phyloP scores from a whole-genome alignment of 2,113 vertebrate species.

The Rhineura floridana region DNA sequence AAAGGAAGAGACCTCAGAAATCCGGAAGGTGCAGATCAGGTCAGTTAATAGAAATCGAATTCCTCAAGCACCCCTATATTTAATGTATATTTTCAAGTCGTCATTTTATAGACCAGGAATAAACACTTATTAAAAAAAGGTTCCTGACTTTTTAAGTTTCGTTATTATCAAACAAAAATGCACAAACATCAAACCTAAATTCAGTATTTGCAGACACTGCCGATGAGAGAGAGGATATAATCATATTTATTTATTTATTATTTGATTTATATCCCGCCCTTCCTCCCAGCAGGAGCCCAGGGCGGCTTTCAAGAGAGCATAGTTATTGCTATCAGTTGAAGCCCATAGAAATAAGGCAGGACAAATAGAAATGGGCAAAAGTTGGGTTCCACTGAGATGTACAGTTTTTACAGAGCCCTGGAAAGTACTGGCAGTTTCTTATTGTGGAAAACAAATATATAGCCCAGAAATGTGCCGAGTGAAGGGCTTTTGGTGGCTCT shows the following conservation, averaged over 20 bases:
- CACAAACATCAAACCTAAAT: conserved; percentile 36
- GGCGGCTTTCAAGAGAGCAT: conserved; percentile 58
- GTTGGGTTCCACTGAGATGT: conserved; percentile 39
- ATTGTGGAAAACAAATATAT: conserved; percentile 43
- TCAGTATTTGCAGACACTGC: conserved; percentile 40
- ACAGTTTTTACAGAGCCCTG: conserved; percentile 57
- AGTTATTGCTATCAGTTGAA: conserved; percentile 31
- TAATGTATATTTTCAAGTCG: not conserved
- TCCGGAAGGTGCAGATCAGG: too few relatives aligned
- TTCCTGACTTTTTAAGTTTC: not conserved
- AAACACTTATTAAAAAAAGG: not conserved
- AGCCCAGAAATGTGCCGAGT: conserved; percentile 45
- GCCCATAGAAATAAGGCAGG: conserved; percentile 57
- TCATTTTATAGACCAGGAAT: not conserved
- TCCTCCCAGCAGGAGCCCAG: too few relatives aligned
- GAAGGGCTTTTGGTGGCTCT: conserved; percentile 24
- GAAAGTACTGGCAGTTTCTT: conserved; percentile 59
- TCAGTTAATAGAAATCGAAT: too few relatives aligned
- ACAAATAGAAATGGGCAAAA: conserved; percentile 37
- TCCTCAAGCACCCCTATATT: not conserved
- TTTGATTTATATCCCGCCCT: too few relatives aligned
- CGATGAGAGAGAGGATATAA: conserved; percentile 22
- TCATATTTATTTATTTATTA: too few relatives aligned
- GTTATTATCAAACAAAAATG: conserved; percentile 36
- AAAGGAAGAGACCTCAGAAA: too few relatives aligned